A percentile compares a stretch with the other conserved stretches of the same genome.
These are phyloP conservation scores for Mustela erminea DNA, from an alignment of 2,797 vertebrate species.

Conservation along the genomic window DNA sequence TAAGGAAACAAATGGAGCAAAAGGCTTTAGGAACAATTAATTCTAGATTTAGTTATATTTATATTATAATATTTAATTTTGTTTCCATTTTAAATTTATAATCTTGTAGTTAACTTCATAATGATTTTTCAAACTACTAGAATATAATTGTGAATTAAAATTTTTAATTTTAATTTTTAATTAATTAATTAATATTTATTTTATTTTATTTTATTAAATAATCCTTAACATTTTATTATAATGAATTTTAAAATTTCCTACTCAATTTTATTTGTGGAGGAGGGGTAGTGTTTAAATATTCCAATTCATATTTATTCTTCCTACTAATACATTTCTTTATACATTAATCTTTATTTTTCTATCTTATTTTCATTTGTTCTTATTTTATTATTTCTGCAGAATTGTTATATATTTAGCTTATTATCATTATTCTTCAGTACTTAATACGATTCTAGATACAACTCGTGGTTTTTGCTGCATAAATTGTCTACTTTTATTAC, in stretches of 20 bases:
- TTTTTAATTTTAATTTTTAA: neutral
- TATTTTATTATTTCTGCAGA: neutral
- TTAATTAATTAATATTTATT: neutral
- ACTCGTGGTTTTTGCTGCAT: neutral
- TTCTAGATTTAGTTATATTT: neutral
- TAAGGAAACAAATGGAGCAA: neutral
- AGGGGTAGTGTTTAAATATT: neutral
- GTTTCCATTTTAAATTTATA: neutral
- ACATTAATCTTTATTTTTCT: neutral
- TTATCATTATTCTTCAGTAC: neutral
- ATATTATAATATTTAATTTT: neutral
- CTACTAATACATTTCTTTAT: neutral
- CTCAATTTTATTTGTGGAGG: neutral
- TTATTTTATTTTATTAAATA: neutral
- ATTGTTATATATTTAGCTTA: neutral
- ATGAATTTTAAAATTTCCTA: neutral
- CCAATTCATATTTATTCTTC: neutral
- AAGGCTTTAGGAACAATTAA: neutral
- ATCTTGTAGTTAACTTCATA: neutral
- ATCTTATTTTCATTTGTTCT: neutral
- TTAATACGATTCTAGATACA: neutral
- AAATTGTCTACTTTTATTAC: neutral
- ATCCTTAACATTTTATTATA: neutral
- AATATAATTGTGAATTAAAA: neutral
- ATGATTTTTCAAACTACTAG: neutral